Evolutionary conservation across 2,888 invertebrate genomes (phyloP).

Genomic region (Polyommatus icarus): DNA sequence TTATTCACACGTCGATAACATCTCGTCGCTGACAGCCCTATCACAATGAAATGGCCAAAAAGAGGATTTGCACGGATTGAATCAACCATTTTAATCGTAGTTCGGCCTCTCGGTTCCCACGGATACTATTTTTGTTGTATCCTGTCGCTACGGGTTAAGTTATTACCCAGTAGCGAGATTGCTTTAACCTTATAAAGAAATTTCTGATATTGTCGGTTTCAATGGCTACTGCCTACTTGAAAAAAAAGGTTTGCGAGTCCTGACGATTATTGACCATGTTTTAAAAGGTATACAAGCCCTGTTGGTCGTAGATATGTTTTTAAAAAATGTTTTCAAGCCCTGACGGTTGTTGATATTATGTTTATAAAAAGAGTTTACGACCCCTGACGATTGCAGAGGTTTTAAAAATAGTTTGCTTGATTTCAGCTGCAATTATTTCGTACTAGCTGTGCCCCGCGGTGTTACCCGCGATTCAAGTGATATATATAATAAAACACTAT

Average conservation of each 20-base stretch:
- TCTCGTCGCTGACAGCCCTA: conserved; percentile 22
- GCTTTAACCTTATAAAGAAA: conserved; percentile 20
- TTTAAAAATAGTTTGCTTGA: too few species aligned
- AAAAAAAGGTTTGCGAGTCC: not conserved
- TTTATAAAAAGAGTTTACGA: not conserved
- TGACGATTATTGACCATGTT: not conserved
- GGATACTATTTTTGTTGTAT: conserved; percentile 22
- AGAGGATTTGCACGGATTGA: conserved; percentile 20
- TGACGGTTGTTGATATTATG: not conserved
- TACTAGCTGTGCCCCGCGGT: too few species aligned
- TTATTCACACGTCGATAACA: not conserved
- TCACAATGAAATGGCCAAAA: conserved; percentile 33
- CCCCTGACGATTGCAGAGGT: too few species aligned
- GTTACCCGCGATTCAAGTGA: too few species aligned
- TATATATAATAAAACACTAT: too few species aligned
- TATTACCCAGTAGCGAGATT: conserved; percentile 15
- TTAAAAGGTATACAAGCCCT: not conserved
- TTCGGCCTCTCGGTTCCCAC: conserved; percentile 11
- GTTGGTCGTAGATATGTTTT: not conserved
- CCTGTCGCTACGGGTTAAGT: conserved; percentile 12
- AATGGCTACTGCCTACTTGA: not conserved
- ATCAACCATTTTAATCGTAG: conserved; percentile 26
- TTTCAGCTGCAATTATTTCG: too few species aligned
- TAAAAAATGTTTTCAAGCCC: not conserved
- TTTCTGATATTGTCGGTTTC: conserved; percentile 12